Percentiles rank a stretch among this genome's conserved stretches.
Conservation (phyloP, 2,888 invertebrate genomes). For the Callimorpha dominula region DNA sequence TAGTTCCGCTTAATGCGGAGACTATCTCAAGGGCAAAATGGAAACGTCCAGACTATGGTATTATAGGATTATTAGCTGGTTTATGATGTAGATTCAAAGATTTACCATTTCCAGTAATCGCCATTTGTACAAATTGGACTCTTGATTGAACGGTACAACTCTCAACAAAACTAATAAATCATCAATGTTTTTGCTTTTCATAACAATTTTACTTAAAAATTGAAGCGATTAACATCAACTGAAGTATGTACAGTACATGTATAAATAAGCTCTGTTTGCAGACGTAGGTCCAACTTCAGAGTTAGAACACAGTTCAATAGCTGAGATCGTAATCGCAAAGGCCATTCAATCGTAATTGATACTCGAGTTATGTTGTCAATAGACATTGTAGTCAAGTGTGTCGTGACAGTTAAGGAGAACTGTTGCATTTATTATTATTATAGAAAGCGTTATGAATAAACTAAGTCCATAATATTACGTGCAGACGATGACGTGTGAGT, state of each 20-base stretch:
- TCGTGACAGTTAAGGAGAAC: slow-evolving; percentile 47
- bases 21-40: background rate
- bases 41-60: background rate
- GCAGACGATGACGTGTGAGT: slow-evolving; percentile 31
- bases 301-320: slow-evolving; percentile 57
- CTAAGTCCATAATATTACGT: slow-evolving; percentile 17
- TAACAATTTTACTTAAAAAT: background rate
- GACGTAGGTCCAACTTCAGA: slow-evolving; percentile 37
- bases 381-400: slow-evolving; percentile 58
- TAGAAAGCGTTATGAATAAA: slow-evolving; percentile 40
- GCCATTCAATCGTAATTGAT: slow-evolving; percentile 62
- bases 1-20: background rate
- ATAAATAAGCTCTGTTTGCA: slow-evolving; percentile 10
- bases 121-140: background rate
- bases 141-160: background rate
- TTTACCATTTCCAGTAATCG: background rate
- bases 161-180: background rate
- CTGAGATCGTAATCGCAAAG: slow-evolving; percentile 59
- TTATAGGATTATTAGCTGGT: background rate
- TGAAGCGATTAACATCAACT: too few relatives aligned
- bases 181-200: too few relatives aligned
- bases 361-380: slow-evolving; percentile 59
- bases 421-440: slow-evolving; percentile 48
- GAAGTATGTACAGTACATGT: background rate
- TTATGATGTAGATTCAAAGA: too few relatives aligned